These are phyloP conservation scores for Lutraria lutraria DNA, from an alignment of 2,888 invertebrate genomes.

Conservation along the genomic window DNA sequence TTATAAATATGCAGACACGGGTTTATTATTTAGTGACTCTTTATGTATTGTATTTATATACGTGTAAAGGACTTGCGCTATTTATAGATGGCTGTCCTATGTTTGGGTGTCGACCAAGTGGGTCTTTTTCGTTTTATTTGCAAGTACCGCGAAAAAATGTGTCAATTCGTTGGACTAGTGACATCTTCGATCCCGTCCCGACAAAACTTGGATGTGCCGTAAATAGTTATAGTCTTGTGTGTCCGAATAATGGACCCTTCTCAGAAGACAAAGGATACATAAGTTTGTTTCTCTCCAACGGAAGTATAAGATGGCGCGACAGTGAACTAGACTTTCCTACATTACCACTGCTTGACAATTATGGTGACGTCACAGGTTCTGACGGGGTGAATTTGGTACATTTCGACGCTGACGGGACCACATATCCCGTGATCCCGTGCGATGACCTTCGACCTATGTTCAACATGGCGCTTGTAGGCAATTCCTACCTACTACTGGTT, in stretches of 20 bases:
- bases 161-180: constrained; percentile 64
- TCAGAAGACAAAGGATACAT: constrained; percentile 75
- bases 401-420: constrained; percentile 71
- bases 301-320: constrained; percentile 73
- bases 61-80: constrained; percentile 48
- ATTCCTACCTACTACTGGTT: constrained; percentile 49
- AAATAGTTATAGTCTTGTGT: constrained; percentile 66
- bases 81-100: constrained; percentile 75
- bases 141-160: constrained; percentile 63
- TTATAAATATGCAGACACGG: neutral
- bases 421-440: constrained; percentile 65
- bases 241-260: constrained; percentile 68
- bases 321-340: constrained; percentile 70
- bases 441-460: constrained; percentile 53
- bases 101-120: constrained; percentile 75
- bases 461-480: constrained; percentile 61
- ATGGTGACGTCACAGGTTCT: constrained; percentile 78
- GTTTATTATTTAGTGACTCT: neutral
- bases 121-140: constrained; percentile 74
- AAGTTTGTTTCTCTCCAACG: constrained; percentile 68
- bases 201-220: constrained; percentile 69
- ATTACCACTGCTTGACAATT: constrained; percentile 77
- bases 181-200: constrained; percentile 60
- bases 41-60: neutral
- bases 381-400: constrained; percentile 74